A percentile compares a stretch with the other conserved stretches of the same genome.
Evolutionary conservation across 2,113 vertebrate species (phyloP).

Genomic region (Trichomycterus rosablanca): DNA sequence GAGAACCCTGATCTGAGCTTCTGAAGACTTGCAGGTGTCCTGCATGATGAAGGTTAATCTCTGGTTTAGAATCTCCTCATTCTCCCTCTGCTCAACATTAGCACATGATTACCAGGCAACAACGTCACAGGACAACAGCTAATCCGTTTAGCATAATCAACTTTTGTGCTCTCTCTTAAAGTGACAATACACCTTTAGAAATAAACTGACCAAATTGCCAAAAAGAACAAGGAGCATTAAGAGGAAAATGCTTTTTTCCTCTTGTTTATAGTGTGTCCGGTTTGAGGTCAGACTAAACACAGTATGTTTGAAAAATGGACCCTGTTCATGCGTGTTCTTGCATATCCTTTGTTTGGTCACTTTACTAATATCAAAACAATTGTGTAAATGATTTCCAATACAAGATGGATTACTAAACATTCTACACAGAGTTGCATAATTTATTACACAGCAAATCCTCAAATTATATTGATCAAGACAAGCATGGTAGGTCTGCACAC

Average conservation of each 20-base stretch:
- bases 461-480: too few relatives aligned
- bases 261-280: neutral
- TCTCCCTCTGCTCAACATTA: neutral
- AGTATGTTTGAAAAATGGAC: conserved; percentile 2
- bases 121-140: conserved; percentile 53
- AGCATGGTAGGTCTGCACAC: too few relatives aligned
- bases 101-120: conserved; percentile 43
- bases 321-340: too few relatives aligned
- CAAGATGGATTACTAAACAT: too few relatives aligned
- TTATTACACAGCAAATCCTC: too few relatives aligned
- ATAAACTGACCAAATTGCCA: too few relatives aligned
- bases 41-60: conserved; percentile 24
- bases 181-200: neutral
- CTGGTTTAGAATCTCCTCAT: conserved; percentile 20
- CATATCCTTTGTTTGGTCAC: too few relatives aligned
- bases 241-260: conserved; percentile 2
- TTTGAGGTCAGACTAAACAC: conserved; percentile 10
- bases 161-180: conserved; percentile 43
- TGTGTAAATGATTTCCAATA: conserved; percentile 3
- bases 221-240: too few relatives aligned
- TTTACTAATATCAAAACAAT: neutral
- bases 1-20: too few relatives aligned
- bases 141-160: conserved; percentile 68
- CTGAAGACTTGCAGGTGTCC: too few relatives aligned
- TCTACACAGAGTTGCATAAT: too few relatives aligned